Evolutionary conservation across 2,797 vertebrate species (phyloP).

Genomic region (Pachyuromys duprasi): DNA sequence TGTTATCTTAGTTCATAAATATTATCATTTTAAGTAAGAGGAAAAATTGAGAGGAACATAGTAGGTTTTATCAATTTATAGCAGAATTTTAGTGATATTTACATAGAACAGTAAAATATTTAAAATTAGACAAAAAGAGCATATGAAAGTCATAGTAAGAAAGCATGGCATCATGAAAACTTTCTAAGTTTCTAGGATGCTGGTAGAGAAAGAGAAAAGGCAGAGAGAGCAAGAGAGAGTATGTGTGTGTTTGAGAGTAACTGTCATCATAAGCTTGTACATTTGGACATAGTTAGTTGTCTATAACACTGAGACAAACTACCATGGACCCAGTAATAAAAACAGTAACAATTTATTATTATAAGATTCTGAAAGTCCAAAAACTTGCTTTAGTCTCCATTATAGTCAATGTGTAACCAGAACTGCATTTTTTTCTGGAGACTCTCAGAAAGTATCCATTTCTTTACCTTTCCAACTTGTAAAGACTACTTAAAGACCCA

Average conservation of each 20-base stretch:
- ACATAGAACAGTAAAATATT: not conserved
- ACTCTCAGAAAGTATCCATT: not conserved
- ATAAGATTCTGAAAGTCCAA: not conserved
- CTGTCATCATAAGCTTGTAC: not conserved
- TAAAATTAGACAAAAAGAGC: not conserved
- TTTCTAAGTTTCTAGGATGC: not conserved
- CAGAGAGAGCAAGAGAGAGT: not conserved
- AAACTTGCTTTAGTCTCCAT: not conserved
- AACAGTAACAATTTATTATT: not conserved
- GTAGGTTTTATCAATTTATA: not conserved
- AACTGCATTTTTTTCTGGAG: not conserved
- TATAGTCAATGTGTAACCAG: not conserved
- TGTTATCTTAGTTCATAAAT: not conserved
- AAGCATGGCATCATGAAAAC: not conserved
- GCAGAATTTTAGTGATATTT: not conserved
- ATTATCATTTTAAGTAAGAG: not conserved
- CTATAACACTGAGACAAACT: not conserved
- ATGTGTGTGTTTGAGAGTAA: not conserved
- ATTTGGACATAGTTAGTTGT: not conserved
- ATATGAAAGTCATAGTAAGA: not conserved
- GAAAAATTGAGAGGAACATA: not conserved
- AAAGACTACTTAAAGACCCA: not conserved
- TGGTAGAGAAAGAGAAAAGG: too few species aligned
- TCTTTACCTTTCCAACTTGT: not conserved
- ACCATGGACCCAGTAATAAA: not conserved